Base-by-base conservation (phyloP, 2,113 vertebrate species). In the Numida meleagris region DNA sequence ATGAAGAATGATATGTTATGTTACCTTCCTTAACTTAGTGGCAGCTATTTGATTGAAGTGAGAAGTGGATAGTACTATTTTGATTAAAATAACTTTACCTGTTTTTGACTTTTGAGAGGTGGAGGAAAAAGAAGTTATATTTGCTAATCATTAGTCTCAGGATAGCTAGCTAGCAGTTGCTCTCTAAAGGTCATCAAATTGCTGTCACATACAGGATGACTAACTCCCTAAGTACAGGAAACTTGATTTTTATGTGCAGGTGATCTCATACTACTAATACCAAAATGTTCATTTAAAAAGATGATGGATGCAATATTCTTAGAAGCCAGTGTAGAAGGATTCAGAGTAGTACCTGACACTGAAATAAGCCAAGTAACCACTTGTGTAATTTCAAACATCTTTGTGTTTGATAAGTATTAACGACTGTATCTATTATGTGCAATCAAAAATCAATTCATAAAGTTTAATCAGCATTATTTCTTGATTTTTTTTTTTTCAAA, bases 391-490 rank as follows among this genome's bases (percentile, higher is more conserved):
- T 87, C 29, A 74, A 91, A 50, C 16, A 27, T 93, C 24, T 80
- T 80, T 81, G 43, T 73, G 45, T 71, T 85, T 85, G 58, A 27
- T 79, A 43, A 75, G 25, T 82, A 46, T 67, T 68, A 76, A 79
- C 88, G 33, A 20, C 46, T 74, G 6, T 93, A 48, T 48, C 23
- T 48, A 23, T 23, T 48, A 48, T 48, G 46, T 48, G 23, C 46
- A 48, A 23, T 48, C 46, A 48, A 48, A 48, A 48, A 48, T 48
- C 46, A 43, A 48, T 48, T 48, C 46, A 65, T 1, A 4, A 92
- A 63, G 43, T 82, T 79, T 82, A 81, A 84, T 94, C 70, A 89
- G 36, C 45, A 82, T 61, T 36, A n/a, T 89, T 84, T 85, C 48
- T 86, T 93, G 85, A 19, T 82, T 89, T 29, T 18, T 82, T 89